Evolutionary conservation across 1,140 invertebrate species (phyloP).

Genomic region (Potamilus streckersoni): DNA sequence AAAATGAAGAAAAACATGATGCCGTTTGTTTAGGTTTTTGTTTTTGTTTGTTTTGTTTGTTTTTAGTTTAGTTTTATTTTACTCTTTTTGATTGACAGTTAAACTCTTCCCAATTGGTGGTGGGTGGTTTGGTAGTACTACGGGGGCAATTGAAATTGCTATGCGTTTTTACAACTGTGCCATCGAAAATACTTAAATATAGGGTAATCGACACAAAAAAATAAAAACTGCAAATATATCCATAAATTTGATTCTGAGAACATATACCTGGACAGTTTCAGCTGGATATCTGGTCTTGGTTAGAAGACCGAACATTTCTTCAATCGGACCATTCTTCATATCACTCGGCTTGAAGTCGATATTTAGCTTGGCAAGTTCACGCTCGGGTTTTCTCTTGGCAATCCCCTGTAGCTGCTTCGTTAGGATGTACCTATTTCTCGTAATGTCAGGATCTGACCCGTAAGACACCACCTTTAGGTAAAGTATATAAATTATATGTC

Average conservation of each 20-base stretch:
- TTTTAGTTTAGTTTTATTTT: too few relatives aligned
- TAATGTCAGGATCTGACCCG: constrained; percentile 32
- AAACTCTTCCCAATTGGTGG: too few relatives aligned
- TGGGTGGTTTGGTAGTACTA: too few relatives aligned
- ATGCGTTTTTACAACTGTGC: neutral
- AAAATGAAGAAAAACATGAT: too few relatives aligned
- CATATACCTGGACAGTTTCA: constrained; percentile 9
- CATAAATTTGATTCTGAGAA: neutral
- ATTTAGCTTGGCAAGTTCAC: constrained; percentile 17
- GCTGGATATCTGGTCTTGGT: constrained; percentile 25
- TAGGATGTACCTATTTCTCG: constrained; percentile 21
- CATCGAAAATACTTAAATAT: neutral
- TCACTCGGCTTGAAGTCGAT: constrained; percentile 27
- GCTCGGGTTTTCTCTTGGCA: constrained; percentile 5
- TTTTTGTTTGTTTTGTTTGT: too few relatives aligned
- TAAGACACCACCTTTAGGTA: constrained; percentile 21
- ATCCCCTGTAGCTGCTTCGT: constrained; percentile 26
- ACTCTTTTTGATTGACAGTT: too few relatives aligned
- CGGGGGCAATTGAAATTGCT: too few relatives aligned
- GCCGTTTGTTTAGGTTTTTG: too few relatives aligned
- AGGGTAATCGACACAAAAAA: neutral
- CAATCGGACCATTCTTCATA: constrained; percentile 5
- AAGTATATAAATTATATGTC: neutral
- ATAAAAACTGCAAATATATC: neutral
- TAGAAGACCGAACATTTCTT: constrained; percentile 14